These are phyloP conservation scores for Sorex araneus DNA, from an alignment of 2,113 vertebrate genomes.

Conservation along the genomic window DNA sequence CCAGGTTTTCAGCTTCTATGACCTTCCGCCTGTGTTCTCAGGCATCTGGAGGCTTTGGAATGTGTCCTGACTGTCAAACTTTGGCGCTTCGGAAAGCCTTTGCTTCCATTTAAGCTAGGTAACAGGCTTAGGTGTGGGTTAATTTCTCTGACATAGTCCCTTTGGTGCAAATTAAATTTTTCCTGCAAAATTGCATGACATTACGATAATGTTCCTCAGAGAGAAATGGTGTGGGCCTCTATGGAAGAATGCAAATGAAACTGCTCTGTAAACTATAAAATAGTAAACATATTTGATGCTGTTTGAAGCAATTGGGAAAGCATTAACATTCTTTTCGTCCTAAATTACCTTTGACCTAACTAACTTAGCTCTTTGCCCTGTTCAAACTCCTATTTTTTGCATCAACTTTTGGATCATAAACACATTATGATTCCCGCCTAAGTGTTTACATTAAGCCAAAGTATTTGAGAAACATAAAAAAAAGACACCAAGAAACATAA, in stretches of 20 bases:
- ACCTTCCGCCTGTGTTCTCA: slow-evolving; percentile 65
- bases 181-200: neutral
- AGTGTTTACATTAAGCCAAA: neutral
- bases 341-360: neutral
- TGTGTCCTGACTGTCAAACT: slow-evolving; percentile 54
- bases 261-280: neutral
- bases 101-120: neutral
- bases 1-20: slow-evolving; percentile 49
- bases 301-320: slow-evolving; percentile 36
- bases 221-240: neutral
- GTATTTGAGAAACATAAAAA: neutral
- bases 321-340: neutral
- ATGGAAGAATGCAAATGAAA: neutral
- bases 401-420: neutral
- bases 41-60: slow-evolving; percentile 30
- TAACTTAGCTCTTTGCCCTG: neutral
- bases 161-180: neutral
- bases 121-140: neutral
- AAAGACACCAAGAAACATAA: neutral
- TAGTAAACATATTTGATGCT: neutral
- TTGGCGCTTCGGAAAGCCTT: slow-evolving; percentile 34
- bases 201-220: neutral
- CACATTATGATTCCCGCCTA: neutral
- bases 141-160: neutral
- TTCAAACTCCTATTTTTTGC: neutral